phyloP scores from a whole-genome alignment of 2,888 invertebrate genomes.

The Drosophila melanosoma region DNA sequence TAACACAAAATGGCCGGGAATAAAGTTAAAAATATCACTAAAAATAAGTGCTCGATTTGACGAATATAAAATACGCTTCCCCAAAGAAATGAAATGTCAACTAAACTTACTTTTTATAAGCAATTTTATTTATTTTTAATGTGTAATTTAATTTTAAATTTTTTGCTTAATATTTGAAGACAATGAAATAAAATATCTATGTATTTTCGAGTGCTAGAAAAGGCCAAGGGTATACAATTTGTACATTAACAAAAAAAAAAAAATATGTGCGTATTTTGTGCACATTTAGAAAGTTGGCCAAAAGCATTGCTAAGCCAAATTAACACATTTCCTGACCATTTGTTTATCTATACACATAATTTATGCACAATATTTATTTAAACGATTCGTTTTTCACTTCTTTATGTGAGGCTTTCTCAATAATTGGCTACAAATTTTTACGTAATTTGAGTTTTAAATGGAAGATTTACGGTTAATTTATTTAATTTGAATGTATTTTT shows the following conservation, averaged over 20 bases:
- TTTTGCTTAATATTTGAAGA: background rate
- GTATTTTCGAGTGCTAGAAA: background rate
- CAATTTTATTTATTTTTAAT: background rate
- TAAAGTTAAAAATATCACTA: slow-evolving; percentile 1
- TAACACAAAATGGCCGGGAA: slow-evolving; percentile 65
- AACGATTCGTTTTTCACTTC: slow-evolving; percentile 32
- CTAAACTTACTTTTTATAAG: background rate
- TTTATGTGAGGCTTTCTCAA: slow-evolving; percentile 36
- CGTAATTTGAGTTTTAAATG: background rate
- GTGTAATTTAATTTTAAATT: background rate
- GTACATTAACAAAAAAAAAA: background rate
- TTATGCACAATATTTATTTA: slow-evolving; percentile 58
- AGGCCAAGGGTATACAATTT: background rate
- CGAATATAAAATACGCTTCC: slow-evolving; percentile 13
- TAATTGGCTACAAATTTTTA: slow-evolving; percentile 24
- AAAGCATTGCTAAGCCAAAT: slow-evolving; percentile 54
- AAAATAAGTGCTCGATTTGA: background rate
- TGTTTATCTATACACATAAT: slow-evolving; percentile 58
- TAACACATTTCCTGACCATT: slow-evolving; percentile 63
- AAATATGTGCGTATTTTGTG: slow-evolving; percentile 10
- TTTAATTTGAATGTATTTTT: background rate
- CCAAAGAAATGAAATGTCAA: accelerated
- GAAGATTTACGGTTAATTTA: slow-evolving; percentile 7
- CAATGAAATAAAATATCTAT: background rate
- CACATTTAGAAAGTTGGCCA: slow-evolving; percentile 67